Percentiles rank a stretch among this genome's conserved stretches.
phyloP scores from a whole-genome alignment of 92 coral and sea anemone genomes.

The Epizoanthus stellaris region DNA sequence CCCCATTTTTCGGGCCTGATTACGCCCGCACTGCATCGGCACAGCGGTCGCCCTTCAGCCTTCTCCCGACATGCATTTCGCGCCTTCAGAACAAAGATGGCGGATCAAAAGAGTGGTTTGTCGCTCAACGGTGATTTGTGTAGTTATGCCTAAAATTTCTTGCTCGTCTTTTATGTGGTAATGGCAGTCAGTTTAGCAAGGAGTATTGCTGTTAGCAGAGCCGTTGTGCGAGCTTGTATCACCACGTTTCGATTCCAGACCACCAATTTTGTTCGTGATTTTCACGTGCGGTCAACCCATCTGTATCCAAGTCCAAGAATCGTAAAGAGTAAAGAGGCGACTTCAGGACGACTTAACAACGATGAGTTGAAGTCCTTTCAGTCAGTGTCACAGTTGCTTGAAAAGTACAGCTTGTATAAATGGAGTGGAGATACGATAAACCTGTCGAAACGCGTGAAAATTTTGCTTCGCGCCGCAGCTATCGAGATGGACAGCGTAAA shows the following conservation, averaged over 20 bases:
- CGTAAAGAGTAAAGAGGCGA: background rate
- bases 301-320: conserved; percentile 10
- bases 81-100: conserved; percentile 6
- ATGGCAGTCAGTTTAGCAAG: background rate
- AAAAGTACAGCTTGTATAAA: conserved; percentile 46
- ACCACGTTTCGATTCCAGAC: background rate
- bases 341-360: background rate
- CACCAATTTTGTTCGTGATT: background rate
- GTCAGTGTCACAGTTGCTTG: conserved; percentile 40
- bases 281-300: background rate
- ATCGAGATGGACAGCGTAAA: conserved; percentile 25
- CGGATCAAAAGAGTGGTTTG: background rate
- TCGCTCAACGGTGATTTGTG: background rate
- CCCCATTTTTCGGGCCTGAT: too few species aligned
- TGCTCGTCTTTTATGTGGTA: background rate
- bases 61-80: conserved; percentile 10
- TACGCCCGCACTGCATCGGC: too few species aligned
- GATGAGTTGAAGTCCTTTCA: conserved; percentile 11
- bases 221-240: background rate
- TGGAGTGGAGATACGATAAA: conserved; percentile 18
- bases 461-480: conserved; percentile 38
- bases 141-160: background rate
- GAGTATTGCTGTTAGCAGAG: background rate
- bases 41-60: too few species aligned
- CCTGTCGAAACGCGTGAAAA: conserved; percentile 28